A percentile compares a stretch with the other conserved stretches of the same genome.
phyloP scores from a whole-genome alignment of 2,113 vertebrate genomes.

The Sorex fumeus region DNA sequence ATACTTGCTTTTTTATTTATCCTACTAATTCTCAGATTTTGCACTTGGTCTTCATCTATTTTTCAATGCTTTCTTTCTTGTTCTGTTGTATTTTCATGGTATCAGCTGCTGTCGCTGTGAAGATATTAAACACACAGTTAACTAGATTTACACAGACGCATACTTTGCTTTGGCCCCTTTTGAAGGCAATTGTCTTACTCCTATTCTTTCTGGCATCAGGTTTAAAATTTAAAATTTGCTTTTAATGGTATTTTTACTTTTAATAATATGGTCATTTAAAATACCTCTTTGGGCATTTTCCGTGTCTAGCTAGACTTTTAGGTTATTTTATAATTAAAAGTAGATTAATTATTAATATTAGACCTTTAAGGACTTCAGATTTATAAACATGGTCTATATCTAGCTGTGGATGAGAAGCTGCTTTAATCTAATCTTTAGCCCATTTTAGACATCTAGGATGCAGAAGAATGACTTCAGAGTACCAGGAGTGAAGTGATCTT shows the following conservation, averaged over 20 bases:
- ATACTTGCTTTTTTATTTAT: too few species aligned
- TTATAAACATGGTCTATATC: conserved; percentile 20
- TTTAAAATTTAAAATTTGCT: conserved; percentile 1
- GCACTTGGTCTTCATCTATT: not conserved
- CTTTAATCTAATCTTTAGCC: conserved; percentile 21
- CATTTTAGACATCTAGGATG: conserved; percentile 45
- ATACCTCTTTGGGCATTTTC: not conserved
- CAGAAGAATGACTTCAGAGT: not conserved
- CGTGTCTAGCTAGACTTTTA: conserved; percentile 20
- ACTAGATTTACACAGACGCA: too few species aligned
- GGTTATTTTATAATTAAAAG: conserved; percentile 1
- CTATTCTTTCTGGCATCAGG: too few species aligned
- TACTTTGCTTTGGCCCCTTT: not conserved
- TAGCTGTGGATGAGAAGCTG: not conserved
- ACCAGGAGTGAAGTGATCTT: conserved; percentile 31
- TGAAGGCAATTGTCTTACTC: too few species aligned
- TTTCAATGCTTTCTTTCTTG: not conserved
- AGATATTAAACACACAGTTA: too few species aligned
- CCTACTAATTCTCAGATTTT: too few species aligned
- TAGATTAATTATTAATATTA: not conserved
- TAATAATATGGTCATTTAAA: not conserved
- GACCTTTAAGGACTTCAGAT: not conserved
- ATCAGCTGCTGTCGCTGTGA: too few species aligned
- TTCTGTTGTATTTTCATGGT: not conserved
- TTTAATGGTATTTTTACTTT: conserved; percentile 39